Evolutionary conservation across 2,888 invertebrate genomes (phyloP).

Genomic region (Hyposoter dolosus): DNA sequence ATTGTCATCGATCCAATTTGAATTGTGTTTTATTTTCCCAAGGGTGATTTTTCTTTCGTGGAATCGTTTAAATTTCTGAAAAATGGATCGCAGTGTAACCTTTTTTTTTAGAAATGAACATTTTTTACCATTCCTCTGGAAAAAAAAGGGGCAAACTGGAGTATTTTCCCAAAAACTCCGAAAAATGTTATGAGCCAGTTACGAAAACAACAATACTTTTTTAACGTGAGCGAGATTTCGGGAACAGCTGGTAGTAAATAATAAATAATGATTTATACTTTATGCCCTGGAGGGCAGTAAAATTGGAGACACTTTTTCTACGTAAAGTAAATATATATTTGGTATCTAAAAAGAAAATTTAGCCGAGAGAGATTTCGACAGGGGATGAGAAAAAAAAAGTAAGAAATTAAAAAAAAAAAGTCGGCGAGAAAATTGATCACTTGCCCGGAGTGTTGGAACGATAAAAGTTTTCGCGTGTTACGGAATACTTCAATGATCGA

Average conservation of each 20-base stretch:
- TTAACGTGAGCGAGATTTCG: background rate
- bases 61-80: no score
- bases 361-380: background rate
- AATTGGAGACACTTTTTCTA: background rate
- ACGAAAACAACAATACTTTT: background rate
- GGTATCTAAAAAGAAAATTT: background rate
- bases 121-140: no score
- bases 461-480: constrained; percentile 42
- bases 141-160: no score
- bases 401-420: constrained; percentile 17
- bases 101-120: no score
- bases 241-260: background rate
- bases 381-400: background rate
- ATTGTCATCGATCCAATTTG: no score
- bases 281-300: background rate
- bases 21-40: no score
- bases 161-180: no score
- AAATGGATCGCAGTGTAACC: no score
- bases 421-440: constrained; percentile 31
- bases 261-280: background rate
- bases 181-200: no score
- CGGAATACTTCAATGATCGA: constrained; percentile 69
- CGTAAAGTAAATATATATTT: background rate
- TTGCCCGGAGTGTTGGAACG: constrained; percentile 6
- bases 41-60: no score